These are phyloP conservation scores for Corapipo altera DNA, from an alignment of 2,113 vertebrate genomes.

Conservation along the genomic window DNA sequence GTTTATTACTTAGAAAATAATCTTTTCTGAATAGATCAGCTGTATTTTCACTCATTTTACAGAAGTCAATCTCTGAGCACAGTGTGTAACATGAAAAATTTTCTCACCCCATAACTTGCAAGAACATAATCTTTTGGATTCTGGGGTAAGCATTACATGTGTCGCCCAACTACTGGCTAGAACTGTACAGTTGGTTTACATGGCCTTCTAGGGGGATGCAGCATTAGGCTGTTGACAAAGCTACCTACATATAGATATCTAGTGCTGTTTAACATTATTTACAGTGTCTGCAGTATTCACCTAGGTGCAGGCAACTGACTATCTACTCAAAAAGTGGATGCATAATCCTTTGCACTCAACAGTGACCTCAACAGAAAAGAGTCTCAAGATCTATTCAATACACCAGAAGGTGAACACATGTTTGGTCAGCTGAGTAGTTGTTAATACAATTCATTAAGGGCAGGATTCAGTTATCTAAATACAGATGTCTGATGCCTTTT, in stretches of 20 bases:
- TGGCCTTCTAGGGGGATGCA: background rate
- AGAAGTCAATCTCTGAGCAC: background rate
- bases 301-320: background rate
- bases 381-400: background rate
- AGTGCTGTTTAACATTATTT: background rate
- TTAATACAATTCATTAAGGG: background rate
- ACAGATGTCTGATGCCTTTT: background rate
- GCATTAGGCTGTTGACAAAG: background rate
- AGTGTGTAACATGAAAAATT: background rate
- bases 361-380: background rate
- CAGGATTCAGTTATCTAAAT: background rate
- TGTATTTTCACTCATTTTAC: background rate
- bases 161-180: background rate
- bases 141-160: background rate
- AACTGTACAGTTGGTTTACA: background rate
- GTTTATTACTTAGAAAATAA: background rate
- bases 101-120: background rate
- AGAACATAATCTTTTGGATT: background rate
- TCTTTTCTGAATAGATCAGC: background rate
- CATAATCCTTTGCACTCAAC: background rate
- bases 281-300: background rate
- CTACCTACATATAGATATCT: background rate
- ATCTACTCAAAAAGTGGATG: background rate
- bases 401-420: background rate
- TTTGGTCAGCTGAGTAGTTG: background rate